Evolutionary conservation across 64 coral and sea anemone species (phyloP).

Genomic region (Montipora foliosa): DNA sequence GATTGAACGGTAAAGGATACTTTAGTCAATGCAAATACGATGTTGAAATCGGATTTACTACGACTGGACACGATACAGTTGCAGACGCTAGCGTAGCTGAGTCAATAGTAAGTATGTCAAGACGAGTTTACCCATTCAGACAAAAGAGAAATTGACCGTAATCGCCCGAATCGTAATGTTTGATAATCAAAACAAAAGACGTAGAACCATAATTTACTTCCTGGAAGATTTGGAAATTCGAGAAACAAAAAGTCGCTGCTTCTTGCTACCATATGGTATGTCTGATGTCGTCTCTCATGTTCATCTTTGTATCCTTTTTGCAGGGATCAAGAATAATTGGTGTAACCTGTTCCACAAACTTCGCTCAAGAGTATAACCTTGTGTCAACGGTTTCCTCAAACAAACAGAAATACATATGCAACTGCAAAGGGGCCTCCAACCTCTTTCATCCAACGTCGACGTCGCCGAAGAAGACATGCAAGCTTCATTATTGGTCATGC

Average conservation of each 20-base stretch:
- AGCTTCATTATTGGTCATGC: slow-evolving; percentile 1
- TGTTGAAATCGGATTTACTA: background rate
- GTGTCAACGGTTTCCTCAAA: background rate
- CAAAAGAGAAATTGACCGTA: no score
- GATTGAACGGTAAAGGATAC: slow-evolving; percentile 8
- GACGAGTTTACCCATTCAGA: no score
- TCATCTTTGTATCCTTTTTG: background rate
- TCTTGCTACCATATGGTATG: no score
- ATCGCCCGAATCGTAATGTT: no score
- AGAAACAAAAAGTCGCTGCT: no score
- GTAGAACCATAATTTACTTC: no score
- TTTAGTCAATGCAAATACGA: background rate
- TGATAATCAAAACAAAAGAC: no score
- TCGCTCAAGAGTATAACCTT: background rate
- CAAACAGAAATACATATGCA: background rate
- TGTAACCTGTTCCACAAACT: slow-evolving; percentile 15
- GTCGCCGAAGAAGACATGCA: background rate
- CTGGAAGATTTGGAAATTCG: no score
- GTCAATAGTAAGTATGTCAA: no score
- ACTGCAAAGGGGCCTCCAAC: background rate
- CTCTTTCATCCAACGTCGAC: background rate
- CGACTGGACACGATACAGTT: background rate
- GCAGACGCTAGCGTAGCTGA: background rate
- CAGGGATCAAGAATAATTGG: background rate
- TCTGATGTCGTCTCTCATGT: no score